Evolutionary conservation across 2,113 vertebrate genomes (phyloP).

Genomic region (Hiodon alosoides): DNA sequence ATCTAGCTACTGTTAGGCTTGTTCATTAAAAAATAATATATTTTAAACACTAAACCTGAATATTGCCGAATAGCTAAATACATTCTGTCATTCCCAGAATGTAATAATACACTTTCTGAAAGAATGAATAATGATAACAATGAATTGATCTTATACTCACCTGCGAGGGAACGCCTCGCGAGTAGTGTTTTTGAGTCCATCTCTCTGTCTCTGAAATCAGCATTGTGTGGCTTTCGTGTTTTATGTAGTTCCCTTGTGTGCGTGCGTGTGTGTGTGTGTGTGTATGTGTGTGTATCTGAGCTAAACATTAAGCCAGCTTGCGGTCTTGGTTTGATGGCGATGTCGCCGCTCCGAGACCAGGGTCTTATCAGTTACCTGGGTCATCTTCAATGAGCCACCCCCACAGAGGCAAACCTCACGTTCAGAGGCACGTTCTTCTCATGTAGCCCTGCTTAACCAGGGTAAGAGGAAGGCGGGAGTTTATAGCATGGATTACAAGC

Average conservation of each 20-base stretch:
- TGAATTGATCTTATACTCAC: no score
- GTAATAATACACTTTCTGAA: no score
- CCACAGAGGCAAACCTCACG: background rate
- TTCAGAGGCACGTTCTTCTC: background rate
- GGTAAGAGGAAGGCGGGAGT: background rate
- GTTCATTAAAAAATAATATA: no score
- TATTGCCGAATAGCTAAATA: no score
- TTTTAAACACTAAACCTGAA: no score
- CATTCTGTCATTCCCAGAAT: no score
- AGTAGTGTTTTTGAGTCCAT: constrained; percentile 45
- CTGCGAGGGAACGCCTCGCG: constrained; percentile 6
- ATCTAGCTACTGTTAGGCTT: no score
- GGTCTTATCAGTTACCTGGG: constrained; percentile 23
- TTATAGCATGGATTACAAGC: no score
- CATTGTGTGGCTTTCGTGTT: constrained; percentile 22
- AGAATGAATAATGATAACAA: no score
- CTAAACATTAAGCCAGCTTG: constrained; percentile 63
- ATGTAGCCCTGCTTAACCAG: background rate
- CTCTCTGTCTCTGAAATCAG: constrained; percentile 39
- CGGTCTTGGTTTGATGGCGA: constrained; percentile 33
- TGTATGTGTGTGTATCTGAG: constrained; percentile 33
- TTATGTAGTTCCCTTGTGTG: constrained; percentile 44
- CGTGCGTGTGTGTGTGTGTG: background rate
- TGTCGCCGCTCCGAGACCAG: constrained; percentile 35
- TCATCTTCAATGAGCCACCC: background rate